Conservation (phyloP, 2,888 invertebrate genomes). For the Philonicus albiceps region DNA sequence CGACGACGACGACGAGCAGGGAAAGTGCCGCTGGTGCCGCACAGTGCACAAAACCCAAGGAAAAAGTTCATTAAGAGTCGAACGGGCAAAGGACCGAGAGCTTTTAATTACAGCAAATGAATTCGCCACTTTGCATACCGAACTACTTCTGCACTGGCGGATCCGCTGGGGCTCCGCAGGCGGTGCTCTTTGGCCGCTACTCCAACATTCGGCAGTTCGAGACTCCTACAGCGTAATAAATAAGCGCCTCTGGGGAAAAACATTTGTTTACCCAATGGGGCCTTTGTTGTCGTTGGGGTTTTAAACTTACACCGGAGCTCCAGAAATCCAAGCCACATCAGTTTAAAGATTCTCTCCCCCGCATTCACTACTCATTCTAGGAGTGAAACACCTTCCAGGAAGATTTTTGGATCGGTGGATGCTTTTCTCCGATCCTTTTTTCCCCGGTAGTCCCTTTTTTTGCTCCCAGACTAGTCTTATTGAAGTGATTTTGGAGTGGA, state of each 20-base stretch:
- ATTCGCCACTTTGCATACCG: slow-evolving; percentile 39
- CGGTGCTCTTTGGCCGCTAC: background rate
- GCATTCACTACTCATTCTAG: background rate
- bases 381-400: background rate
- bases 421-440: background rate
- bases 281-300: slow-evolving; percentile 25
- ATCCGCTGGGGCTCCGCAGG: background rate
- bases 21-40: background rate
- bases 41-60: background rate
- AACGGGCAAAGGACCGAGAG: slow-evolving; percentile 28
- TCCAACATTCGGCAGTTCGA: background rate
- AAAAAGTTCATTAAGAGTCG: slow-evolving; percentile 38
- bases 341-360: background rate
- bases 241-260: slow-evolving; percentile 5
- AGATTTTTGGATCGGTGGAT: background rate
- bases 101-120: slow-evolving; percentile 41
- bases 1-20: background rate
- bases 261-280: slow-evolving; percentile 7
- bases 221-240: slow-evolving; percentile 17
- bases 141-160: background rate
- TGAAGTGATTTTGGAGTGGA: background rate
- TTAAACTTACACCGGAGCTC: background rate
- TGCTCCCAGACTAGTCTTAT: background rate
- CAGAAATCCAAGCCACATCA: slow-evolving; percentile 11
- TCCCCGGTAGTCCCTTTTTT: background rate